Evolutionary conservation across 2,113 vertebrate species (phyloP).

Genomic region (Boulengeromyrus knoepffleri): DNA sequence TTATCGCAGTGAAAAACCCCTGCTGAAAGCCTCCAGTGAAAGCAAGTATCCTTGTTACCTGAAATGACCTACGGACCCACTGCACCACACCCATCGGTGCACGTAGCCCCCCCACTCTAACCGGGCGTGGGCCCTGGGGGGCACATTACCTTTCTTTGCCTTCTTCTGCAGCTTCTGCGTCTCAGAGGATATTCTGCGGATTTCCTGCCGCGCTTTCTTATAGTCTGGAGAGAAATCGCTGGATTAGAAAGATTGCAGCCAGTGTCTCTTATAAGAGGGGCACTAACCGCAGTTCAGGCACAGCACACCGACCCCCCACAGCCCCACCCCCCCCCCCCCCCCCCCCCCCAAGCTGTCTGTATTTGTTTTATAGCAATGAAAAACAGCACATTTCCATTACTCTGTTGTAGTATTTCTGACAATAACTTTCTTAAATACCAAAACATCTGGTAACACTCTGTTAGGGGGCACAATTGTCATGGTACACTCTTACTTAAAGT

Average conservation of each 20-base stretch:
- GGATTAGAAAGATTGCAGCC: not conserved
- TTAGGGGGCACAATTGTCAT: no score
- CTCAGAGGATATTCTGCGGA: slow-evolving; percentile 85
- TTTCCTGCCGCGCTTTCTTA: slow-evolving; percentile 84
- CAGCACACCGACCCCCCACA: not conserved
- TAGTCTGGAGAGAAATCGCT: slow-evolving; percentile 63
- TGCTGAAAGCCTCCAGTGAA: not conserved
- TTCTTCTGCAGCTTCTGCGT: slow-evolving; percentile 89
- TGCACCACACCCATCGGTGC: not conserved
- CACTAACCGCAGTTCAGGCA: not conserved
- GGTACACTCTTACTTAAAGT: not conserved
- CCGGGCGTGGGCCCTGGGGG: not conserved
- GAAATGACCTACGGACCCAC: not conserved
- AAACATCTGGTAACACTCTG: no score
- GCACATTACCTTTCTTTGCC: slow-evolving; percentile 76
- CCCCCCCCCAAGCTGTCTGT: not conserved
- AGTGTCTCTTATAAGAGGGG: not conserved
- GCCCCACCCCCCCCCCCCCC: no score
- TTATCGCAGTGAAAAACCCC: not conserved
- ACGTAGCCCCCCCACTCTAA: not conserved
- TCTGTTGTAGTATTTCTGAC: no score
- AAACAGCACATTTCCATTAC: no score
- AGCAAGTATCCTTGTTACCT: not conserved
- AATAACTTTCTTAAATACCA: no score
- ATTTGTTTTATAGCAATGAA: not conserved